These are phyloP conservation scores for Anoplius nigerrimus DNA, from an alignment of 2,888 invertebrate species.

Conservation along the genomic window DNA sequence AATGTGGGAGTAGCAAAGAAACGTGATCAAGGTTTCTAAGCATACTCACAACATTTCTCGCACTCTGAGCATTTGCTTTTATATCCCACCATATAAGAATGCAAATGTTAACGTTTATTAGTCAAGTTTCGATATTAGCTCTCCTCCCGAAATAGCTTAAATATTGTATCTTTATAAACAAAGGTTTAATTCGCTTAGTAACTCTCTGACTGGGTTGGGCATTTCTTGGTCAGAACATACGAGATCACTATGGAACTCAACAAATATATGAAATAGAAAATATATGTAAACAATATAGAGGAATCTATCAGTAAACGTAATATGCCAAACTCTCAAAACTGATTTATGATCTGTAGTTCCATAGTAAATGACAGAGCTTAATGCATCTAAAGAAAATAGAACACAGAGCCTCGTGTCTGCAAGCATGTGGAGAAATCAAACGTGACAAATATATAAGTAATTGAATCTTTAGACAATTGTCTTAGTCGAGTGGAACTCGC, in stretches of 20 bases:
- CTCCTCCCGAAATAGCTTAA: conserved; percentile 1
- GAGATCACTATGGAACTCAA: conserved; percentile 61
- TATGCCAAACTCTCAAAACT: not conserved
- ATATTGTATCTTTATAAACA: conserved; percentile 6
- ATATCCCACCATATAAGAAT: not conserved
- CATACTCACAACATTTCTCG: conserved; percentile 48
- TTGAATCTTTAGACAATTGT: too few relatives aligned
- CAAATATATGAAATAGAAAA: conserved; percentile 12
- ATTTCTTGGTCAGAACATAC: conserved; percentile 69
- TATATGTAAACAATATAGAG: not conserved
- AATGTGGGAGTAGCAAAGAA: conserved; percentile 53
- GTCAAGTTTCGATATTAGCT: conserved; percentile 4
- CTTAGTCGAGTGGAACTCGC: too few relatives aligned
- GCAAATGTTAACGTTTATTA: not conserved
- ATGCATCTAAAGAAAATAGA: conserved; percentile 47
- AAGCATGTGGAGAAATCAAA: conserved; percentile 70
- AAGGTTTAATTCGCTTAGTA: conserved; percentile 3
- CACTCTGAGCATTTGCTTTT: conserved; percentile 28
- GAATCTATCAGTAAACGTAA: not conserved
- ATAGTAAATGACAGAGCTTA: conserved; percentile 46
- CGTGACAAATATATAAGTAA: conserved; percentile 14
- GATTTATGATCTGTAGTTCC: conserved; percentile 38
- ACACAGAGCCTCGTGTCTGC: conserved; percentile 69
- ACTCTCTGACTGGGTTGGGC: conserved; percentile 61
- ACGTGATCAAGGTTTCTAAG: conserved; percentile 69